Evolutionary conservation across 2,888 invertebrate species (phyloP), one percentile per base, ranked within the genome.

Genomic region (Mycalesis mineus): DNA sequence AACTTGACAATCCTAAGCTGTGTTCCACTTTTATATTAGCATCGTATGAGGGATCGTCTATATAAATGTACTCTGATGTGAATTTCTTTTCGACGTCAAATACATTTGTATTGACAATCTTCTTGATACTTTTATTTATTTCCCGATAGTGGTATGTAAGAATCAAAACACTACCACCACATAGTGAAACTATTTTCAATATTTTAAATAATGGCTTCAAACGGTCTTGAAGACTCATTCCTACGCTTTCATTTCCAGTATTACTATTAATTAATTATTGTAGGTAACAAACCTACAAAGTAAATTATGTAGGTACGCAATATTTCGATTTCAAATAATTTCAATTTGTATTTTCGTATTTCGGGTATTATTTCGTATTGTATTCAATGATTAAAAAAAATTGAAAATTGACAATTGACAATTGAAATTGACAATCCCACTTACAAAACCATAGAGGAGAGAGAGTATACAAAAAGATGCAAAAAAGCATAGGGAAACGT

Each of bases 31-130:
- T 75, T 47, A 84, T 66, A 1, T 71, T 74, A 6, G 68, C 66
- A 37, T 69, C 71, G 56, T 84, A 90, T 0, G 79, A 73, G 0
- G 88, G 88, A 57, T 90, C 90, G 42, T 88, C 85, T 8, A 90
- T 84, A 59, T 90, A 90, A 63, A 90, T 84, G 65, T 88, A 90
- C 64, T 90, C 87, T 0, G 88, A 71, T 1, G 68, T 74, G 50
- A 78, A 75, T 60, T 85, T 88, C 62, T 86, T 87, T 64, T 90
- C 88, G 13, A 78, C 74, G 42, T 87, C 82, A 1, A 90, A 68
- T 3, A 87, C 88, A 64, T 72, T 76, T 0, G 83, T 68, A 45
- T 86, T 88, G 1, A 90, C 82, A 36, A 90, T 74, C 53, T 70
- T 80, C 53, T 69, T 65, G 42, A 88, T 54, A 15, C 72, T 68